Percentiles rank a stretch among this genome's conserved stretches.
Conservation (phyloP, 2,113 vertebrate species). For the Ondatra zibethicus region DNA sequence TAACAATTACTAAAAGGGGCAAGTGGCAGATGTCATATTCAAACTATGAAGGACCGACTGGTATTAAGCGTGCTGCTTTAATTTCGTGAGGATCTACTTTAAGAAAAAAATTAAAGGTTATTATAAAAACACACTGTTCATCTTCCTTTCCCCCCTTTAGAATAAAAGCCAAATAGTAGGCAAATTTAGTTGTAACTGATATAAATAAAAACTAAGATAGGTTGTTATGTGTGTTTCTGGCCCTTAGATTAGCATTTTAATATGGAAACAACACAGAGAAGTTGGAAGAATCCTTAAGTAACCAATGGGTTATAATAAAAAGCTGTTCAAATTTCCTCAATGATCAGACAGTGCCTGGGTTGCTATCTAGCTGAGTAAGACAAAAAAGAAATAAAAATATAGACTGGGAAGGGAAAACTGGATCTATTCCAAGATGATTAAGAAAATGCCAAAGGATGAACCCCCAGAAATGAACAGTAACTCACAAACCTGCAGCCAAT, state of each 20-base stretch:
- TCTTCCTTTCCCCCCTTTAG: neutral
- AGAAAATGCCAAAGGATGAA: neutral
- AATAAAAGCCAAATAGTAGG: neutral
- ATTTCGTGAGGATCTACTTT: constrained; percentile 28
- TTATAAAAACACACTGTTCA: neutral
- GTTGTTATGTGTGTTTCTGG: neutral
- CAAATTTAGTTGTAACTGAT: neutral
- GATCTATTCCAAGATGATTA: neutral
- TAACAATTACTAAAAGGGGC: neutral
- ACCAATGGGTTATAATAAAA: constrained; percentile 29
- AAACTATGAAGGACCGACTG: constrained; percentile 10
- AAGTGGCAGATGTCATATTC: neutral
- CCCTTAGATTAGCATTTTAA: neutral
- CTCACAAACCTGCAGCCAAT: neutral
- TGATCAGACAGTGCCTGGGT: neutral
- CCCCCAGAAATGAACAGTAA: neutral
- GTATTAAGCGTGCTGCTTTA: neutral
- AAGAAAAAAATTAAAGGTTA: constrained; percentile 34
- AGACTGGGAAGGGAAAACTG: constrained; percentile 25
- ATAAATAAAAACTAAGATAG: neutral
- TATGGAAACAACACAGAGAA: neutral
- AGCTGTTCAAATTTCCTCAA: neutral
- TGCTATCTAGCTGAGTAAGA: neutral
- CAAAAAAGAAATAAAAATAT: neutral
- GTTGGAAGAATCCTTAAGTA: neutral